A percentile compares a stretch with the other conserved stretches of the same genome.
Conservation (phyloP, 2,797 vertebrate genomes). For the Sebastes hubbsi region DNA sequence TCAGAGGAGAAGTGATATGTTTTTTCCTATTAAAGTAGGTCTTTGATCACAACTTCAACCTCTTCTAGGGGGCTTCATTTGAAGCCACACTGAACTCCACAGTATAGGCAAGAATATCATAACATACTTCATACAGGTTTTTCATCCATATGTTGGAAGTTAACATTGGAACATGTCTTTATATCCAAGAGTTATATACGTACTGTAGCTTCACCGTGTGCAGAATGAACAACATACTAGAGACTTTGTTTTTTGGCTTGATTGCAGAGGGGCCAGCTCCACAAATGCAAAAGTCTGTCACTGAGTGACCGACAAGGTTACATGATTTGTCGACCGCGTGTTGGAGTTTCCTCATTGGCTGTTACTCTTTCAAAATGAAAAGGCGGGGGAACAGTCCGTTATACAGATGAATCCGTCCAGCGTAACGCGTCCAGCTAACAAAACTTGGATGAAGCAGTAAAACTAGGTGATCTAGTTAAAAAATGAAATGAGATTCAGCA, state of each 20-base stretch:
- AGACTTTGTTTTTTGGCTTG: neutral
- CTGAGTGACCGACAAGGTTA: no score
- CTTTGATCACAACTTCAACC: constrained; percentile 7
- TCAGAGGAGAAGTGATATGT: neutral
- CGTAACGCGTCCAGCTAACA: no score
- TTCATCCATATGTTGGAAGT: neutral
- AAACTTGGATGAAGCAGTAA: no score
- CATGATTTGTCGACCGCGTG: no score
- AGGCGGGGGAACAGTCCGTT: no score
- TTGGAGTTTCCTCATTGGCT: no score
- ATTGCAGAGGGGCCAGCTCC: no score
- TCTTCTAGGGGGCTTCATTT: neutral
- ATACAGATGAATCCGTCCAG: no score
- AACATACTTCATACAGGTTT: neutral
- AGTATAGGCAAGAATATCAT: neutral
- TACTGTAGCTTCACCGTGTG: neutral
- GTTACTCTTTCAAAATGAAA: no score
- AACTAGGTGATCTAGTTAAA: no score
- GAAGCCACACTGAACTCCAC: neutral
- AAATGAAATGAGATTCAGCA: no score
- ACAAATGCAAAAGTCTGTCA: no score
- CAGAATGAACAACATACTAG: neutral
- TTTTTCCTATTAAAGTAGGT: neutral
- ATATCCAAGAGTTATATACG: neutral
- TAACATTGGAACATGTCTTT: neutral